Conservation (phyloP, 2,113 vertebrate genomes). For the Alosa alosa region DNA sequence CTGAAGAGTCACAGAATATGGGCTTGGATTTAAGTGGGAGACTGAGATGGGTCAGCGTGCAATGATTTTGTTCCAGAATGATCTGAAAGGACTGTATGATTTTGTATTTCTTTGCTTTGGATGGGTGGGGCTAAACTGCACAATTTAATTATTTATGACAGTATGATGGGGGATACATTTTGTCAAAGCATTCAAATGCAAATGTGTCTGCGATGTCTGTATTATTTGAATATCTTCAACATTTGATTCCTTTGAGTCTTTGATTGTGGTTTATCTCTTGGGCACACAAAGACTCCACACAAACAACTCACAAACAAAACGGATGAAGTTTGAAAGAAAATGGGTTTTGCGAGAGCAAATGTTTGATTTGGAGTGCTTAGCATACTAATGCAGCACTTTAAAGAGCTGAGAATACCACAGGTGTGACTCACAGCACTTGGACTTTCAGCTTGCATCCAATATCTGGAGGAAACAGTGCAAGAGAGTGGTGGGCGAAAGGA, state of each 20-base stretch:
- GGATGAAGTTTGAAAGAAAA: conserved; percentile 21
- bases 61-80: background rate
- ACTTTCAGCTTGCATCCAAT: background rate
- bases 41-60: background rate
- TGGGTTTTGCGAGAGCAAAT: conserved; percentile 21
- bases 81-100: background rate
- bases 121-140: background rate
- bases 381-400: conserved; percentile 23
- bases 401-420: conserved; percentile 1
- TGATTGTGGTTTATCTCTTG: conserved; percentile 40
- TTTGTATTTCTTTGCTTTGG: background rate
- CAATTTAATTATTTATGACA: background rate
- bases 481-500: background rate
- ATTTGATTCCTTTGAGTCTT: conserved; percentile 21
- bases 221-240: conserved; percentile 12
- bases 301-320: conserved; percentile 26
- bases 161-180: background rate
- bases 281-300: conserved; percentile 42
- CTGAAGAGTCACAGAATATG: background rate
- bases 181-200: conserved; percentile 21
- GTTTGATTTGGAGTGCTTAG: conserved; percentile 33
- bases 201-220: background rate
- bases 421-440: background rate
- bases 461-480: background rate
- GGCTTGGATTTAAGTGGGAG: background rate